Evolutionary conservation across 2,113 vertebrate genomes (phyloP), one percentile per base, ranked within the genome.

Genomic region (Pomatostomus ruficeps): DNA sequence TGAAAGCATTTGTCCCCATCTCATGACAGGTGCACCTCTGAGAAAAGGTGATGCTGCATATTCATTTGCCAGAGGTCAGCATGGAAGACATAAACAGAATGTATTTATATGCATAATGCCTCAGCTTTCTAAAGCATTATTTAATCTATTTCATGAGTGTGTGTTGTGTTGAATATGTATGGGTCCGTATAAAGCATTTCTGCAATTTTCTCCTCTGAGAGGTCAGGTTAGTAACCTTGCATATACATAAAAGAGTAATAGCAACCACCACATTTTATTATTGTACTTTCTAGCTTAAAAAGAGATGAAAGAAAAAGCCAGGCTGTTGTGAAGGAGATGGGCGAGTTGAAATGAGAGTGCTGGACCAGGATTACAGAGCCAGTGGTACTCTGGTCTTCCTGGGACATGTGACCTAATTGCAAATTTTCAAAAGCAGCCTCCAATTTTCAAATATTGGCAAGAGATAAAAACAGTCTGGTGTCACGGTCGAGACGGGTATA

Each of bases 1-100:
- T 63, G 54, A 94, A 92, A 93, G 68, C 42, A 38, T 92, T 89
- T 93, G 71, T 87, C 65, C 93, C 57, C 21, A 11, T 88, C 91
- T 87, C 73, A 78, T 94, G 92, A 95, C 95, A 97, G 79, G 46
- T 91, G 79, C 80, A 82, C 54, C 43, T 93, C 87, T 88, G 75
- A 91, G 54, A 85, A 85, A 66, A 86, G 48, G 90, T 73, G 33
- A 49, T 68, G 58, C 40, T 97, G 68, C 88, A 91, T 97, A 96
- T 94, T 97, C 93, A 97, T 98, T 91, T 87, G 65, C 46, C 31
- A 33, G 57, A 96, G 92, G 92, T 93, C 97, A 96, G 73, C 54
- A 48, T 43, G 55, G 57, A 93, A 94, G 48, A 79, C 40, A 81
- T 93, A 97, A 94, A 83, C 78, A 92, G 82, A 87, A 76, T 58